phyloP scores from a whole-genome alignment of 1,140 invertebrate species.

The Asbolus verrucosus region DNA sequence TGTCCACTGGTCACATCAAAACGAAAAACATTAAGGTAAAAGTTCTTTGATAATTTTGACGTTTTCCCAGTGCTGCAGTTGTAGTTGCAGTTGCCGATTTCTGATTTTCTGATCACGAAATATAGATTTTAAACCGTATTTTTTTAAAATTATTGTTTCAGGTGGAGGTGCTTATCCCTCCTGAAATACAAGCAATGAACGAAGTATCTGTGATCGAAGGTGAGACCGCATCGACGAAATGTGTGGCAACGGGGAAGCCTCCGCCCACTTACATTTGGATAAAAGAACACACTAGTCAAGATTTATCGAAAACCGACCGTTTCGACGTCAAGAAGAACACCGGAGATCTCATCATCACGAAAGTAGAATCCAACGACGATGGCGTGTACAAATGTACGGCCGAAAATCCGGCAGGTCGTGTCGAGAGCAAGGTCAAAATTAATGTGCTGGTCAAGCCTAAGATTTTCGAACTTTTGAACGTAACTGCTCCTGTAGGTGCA shows the following conservation, averaged over 20 bases:
- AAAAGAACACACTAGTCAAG: slow-evolving; percentile 72
- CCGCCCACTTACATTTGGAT: slow-evolving; percentile 86
- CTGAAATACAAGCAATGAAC: slow-evolving; percentile 74
- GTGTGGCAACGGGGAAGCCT: slow-evolving; percentile 85
- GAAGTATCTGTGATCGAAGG: slow-evolving; percentile 81
- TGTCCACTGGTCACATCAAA: slow-evolving; percentile 80
- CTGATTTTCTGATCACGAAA: no score
- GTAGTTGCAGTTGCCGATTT: no score
- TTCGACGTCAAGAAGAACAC: slow-evolving; percentile 80
- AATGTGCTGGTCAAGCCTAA: slow-evolving; percentile 82
- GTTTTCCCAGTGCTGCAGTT: no score
- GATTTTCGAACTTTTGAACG: slow-evolving; percentile 82
- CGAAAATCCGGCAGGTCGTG: slow-evolving; percentile 81
- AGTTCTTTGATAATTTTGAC: no score
- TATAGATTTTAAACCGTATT: no score
- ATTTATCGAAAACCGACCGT: slow-evolving; percentile 77
- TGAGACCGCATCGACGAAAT: slow-evolving; percentile 78
- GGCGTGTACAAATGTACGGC: slow-evolving; percentile 87
- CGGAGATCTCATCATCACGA: slow-evolving; percentile 78
- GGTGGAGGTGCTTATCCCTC: slow-evolving; percentile 80
- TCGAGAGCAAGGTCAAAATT: slow-evolving; percentile 73
- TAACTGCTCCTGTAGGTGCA: slow-evolving; percentile 73
- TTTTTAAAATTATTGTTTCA: slow-evolving; percentile 51
- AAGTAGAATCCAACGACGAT: slow-evolving; percentile 81
- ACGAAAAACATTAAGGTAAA: slow-evolving; percentile 82